These are phyloP conservation scores for Oligia latruncula DNA, from an alignment of 2,888 invertebrate genomes.

Conservation along the genomic window DNA sequence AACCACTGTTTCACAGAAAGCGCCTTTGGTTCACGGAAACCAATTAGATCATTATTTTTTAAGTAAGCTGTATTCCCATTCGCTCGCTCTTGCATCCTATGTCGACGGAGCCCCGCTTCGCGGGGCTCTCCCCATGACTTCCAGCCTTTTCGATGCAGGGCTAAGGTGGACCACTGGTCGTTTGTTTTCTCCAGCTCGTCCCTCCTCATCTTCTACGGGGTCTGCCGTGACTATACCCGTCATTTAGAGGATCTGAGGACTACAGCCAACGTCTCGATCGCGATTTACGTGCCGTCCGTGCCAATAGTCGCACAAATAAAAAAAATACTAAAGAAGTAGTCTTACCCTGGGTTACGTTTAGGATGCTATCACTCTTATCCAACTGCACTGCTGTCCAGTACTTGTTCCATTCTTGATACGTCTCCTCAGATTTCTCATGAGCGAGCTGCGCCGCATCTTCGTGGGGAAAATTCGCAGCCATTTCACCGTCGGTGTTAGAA, in stretches of 20 bases:
- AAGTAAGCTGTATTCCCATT: no score
- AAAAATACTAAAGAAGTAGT: background rate
- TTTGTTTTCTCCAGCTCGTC: no score
- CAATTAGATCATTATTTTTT: no score
- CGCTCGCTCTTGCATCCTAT: no score
- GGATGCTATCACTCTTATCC: constrained; percentile 73
- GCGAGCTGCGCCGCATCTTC: constrained; percentile 79
- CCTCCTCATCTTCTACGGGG: background rate
- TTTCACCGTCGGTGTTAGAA: constrained; percentile 79
- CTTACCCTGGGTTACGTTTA: constrained; percentile 80
- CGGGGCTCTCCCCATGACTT: no score
- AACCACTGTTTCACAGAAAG: no score
- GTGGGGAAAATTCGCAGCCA: constrained; percentile 76
- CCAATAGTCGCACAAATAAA: background rate
- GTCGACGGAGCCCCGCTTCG: no score
- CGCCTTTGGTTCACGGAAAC: no score
- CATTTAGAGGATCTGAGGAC: background rate
- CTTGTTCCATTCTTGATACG: constrained; percentile 81
- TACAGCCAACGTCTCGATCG: background rate
- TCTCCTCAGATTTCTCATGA: constrained; percentile 82
- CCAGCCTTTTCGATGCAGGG: no score
- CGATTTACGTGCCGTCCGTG: background rate
- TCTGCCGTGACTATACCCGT: background rate
- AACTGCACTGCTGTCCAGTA: constrained; percentile 78
- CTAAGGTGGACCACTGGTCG: no score